Percentiles rank a stretch among this genome's conserved stretches.
These are phyloP conservation scores for Macrophya alboannulata DNA, from an alignment of 2,888 invertebrate species.

Conservation along the genomic window DNA sequence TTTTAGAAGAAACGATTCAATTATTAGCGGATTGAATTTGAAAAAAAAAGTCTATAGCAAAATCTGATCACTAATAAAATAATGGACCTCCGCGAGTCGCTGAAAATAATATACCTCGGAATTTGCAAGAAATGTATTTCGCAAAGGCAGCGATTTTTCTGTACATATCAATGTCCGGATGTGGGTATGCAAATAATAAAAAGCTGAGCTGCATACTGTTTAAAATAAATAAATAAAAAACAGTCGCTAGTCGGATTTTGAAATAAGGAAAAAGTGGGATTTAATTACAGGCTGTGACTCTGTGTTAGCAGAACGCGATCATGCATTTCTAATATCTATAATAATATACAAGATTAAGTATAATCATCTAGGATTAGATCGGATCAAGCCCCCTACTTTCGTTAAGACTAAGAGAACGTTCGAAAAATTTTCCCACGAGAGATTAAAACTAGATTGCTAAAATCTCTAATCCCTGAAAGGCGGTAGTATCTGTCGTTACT, in stretches of 20 bases:
- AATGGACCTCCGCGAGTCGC: neutral
- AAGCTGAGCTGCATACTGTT: neutral
- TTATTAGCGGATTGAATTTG: neutral
- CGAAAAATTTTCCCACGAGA: neutral
- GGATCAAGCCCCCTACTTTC: neutral
- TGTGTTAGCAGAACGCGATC: neutral
- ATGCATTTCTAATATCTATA: conserved; percentile 7
- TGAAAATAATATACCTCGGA: neutral
- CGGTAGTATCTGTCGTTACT: neutral
- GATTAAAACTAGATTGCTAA: conserved; percentile 20
- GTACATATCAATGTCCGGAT: neutral
- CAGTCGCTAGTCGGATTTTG: neutral
- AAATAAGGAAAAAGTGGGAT: neutral
- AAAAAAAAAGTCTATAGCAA: neutral
- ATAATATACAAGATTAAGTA: neutral
- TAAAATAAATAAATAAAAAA: neutral
- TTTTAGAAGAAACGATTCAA: neutral
- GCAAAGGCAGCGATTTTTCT: conserved; percentile 26
- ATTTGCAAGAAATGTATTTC: neutral
- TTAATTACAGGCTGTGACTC: neutral
- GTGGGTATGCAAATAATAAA: conserved; percentile 5
- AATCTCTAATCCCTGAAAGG: neutral
- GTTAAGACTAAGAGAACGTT: neutral
- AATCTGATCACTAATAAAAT: neutral
- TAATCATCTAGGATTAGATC: neutral